Percentiles rank a stretch among this genome's conserved stretches.
Conservation (phyloP, 2,113 vertebrate species). For the Puffinus mauretanicus region DNA sequence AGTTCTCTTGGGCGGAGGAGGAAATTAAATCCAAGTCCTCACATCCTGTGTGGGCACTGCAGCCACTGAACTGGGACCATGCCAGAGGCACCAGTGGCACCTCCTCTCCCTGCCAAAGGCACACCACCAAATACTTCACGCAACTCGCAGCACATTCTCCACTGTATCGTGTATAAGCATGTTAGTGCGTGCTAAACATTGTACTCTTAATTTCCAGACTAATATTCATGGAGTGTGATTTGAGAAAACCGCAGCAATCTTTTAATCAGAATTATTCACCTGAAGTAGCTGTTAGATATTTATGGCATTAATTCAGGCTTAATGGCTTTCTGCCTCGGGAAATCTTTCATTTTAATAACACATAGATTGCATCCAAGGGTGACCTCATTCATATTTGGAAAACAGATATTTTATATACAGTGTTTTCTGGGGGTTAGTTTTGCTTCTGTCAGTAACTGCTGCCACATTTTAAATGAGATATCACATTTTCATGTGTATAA, state of each 20-base stretch:
- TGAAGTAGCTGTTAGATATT: conserved; percentile 5
- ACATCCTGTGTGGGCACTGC: background rate
- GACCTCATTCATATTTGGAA: background rate
- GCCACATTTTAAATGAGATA: background rate
- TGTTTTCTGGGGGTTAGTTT: background rate
- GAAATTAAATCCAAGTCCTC: background rate
- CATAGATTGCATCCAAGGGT: background rate
- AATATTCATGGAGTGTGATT: background rate
- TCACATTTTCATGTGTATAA: background rate
- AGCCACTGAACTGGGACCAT: fast-evolving
- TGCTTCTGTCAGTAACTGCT: background rate
- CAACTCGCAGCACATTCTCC: background rate
- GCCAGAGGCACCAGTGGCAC: background rate
- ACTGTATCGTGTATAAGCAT: fast-evolving
- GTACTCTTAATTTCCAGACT: background rate
- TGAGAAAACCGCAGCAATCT: background rate
- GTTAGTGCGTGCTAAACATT: background rate
- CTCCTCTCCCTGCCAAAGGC: background rate
- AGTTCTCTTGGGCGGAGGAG: background rate
- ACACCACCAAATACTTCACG: fast-evolving
- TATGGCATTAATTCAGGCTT: conserved; percentile 2
- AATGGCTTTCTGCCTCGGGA: background rate
- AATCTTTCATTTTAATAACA: background rate
- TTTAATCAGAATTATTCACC: background rate
- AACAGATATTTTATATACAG: background rate